Base-by-base conservation (phyloP, 2,797 vertebrate genomes). In the Onychomys leucogaster region DNA sequence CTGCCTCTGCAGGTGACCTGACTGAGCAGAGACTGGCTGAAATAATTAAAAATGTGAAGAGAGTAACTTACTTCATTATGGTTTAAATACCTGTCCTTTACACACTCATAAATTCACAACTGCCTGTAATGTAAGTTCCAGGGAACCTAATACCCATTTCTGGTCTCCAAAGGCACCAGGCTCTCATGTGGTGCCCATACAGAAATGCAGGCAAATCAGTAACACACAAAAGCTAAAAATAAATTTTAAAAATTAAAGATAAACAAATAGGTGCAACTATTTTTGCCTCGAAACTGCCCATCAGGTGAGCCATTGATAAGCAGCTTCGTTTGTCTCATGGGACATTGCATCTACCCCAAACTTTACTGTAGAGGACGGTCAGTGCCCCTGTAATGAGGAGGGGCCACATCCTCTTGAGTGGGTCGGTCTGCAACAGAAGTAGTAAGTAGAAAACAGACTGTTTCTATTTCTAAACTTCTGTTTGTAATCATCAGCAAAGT, bases 391-490 rank as follows among this genome's bases (percentile, higher is more conserved):
- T 8, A 78, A 34, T 2, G 59, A 75, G 16, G 6, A 75, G 82
- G 61, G 85, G 80, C 17, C 37, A 49, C 59, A n/a, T 43, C 52
- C 63, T 9, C 8, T 41, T 76, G 5, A 25, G 86, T 75, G 52
- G 75, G 29, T 87, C 84, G 75, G 29, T 87, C 84, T 75, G 25
- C 73, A 61, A 71, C 71, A 52, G 78, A 4, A 11, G 13, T n/a
- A 63, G 41, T 81, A 49, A 90, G 43, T n/a, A 7, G 32, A 65
- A 94, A 25, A 82, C 3, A 16, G 41, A 6, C 21, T 67, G 89
- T 81, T 75, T 84, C 41, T 65, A 63, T 89, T 86, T 91, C 75
- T 76, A 89, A 95, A 12, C 27, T 95, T 37, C 71, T 95, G 77
- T 34, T 84, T 90, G 78, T 41, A 87, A 77, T 76, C 34, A 85